Evolutionary conservation across 2,797 vertebrate species (phyloP), one percentile per base, ranked within the genome.

Genomic region (Gymnocypris eckloni): DNA sequence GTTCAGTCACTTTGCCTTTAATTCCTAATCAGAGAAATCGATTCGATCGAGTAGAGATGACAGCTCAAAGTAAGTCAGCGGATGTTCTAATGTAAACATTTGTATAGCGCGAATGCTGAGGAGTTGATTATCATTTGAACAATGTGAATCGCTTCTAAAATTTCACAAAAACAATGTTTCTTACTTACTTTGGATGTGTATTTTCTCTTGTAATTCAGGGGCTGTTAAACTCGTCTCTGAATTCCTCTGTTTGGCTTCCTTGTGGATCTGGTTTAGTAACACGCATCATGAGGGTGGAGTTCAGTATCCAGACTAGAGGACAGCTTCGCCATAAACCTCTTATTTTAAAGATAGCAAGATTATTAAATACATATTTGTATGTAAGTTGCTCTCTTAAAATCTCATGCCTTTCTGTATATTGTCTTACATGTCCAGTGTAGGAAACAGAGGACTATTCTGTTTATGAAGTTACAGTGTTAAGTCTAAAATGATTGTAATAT

Each of bases 271-370:
- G 76, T 70, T 79, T 79, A 25, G 39, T 61, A 59, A 12, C 83
- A 70, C 76, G 75, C 83, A 75, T 85, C 76, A 70, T 33, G 75
- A 72, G 76, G 83, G 83, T 85, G 83, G 83, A 72, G 83, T 79
- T 79, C 41, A 43, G 1, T n/a, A 5, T 76, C 25, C 39, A 43
- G 6, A 41, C 28, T 59, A 56, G 22, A 71, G 45, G 37, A 81
- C 50, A 56, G 54, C 15, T 76, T 39, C 25, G 13, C 37, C 8
- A 13, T 12, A 84, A 76, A 67, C 15, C 2, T 50, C 12, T 50
- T 73, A 33, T 25, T 80, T 69, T 43, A 48, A 73, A 64, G 20
- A 18, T 25, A 50, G 6, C 7, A 37, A 37, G 71, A 39, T 75
- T n/a, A 48, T 67, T 2, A 48, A 80, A 50, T 16, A 50, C 70